Base-by-base conservation (phyloP, 2,888 invertebrate genomes). In the Lacanobia oleracea region DNA sequence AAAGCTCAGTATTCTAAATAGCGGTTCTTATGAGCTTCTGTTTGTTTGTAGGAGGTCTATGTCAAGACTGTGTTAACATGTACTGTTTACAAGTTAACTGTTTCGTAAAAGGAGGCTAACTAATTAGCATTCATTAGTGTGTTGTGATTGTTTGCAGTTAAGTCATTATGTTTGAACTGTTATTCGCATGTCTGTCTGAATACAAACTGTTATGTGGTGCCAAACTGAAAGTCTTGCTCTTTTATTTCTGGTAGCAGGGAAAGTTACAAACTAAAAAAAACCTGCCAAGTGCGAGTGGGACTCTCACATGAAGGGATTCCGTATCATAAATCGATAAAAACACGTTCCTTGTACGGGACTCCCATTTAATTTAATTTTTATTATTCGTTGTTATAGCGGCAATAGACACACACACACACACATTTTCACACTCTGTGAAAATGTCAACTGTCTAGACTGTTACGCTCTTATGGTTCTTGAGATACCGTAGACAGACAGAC, bases 11-110 rank as follows among this genome's bases (percentile, higher is more conserved):
- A 45, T 66, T 27, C 56, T 23, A 27, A 16, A 53, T n/a, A 18
- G 14, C 59, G 18, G 50, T 51, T 18, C 2, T 37, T 9, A 21
- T 59, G 16, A 56, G 9, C 12, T n/a, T 61, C 5, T 51, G 21
- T 48, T 1, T 14, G 9, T 48, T 50, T 70, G 12, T 53, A 8
- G 5, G 43, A 48, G 77, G 70, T 61, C 21, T 71, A 9, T 59
- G 21, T 62, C 75, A 56, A 18, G 43, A 40, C 62, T 48, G 27
- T 59, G 61, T 76, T 76, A 66, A 48, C 57, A 45, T 16, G 27
- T 12, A 67, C 70, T 81, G 82, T 79, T 81, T 53, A 61, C 63
- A 64, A 64, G 56, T 12, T 69, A 67, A 73, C 79, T 64, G 79
- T 82, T 53, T 48, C 23, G 53, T 51, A 16, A 14, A 81, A 78